Evolutionary conservation across 2,797 vertebrate genomes (phyloP).

Genomic region (Chloroceryle amazona): DNA sequence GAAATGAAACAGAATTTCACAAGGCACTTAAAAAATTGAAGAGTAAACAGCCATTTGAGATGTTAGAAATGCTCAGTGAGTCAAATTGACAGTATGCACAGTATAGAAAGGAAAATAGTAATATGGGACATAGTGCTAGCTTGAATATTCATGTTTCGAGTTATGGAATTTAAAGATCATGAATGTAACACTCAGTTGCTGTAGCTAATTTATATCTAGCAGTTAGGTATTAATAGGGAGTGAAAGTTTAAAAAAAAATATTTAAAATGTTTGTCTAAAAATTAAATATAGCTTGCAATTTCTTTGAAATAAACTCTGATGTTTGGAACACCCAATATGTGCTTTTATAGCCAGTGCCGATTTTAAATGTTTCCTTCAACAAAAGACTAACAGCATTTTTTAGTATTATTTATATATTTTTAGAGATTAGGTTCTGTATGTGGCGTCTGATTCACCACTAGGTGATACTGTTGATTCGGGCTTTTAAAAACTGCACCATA

Average conservation of each 20-base stretch:
- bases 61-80: background rate
- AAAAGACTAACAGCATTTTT: background rate
- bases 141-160: background rate
- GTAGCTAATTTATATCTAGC: background rate
- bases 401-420: background rate
- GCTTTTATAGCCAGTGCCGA: background rate
- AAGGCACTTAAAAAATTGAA: background rate
- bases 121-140: background rate
- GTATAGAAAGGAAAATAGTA: background rate
- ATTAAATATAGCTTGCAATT: background rate
- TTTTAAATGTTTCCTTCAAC: background rate
- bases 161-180: background rate
- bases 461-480: conserved; percentile 17
- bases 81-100: background rate
- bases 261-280: background rate
- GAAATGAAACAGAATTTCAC: background rate
- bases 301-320: background rate
- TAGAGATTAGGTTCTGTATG: background rate
- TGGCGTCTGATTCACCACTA: conserved; percentile 16
- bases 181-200: background rate
- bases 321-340: background rate
- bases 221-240: background rate
- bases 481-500: background rate
- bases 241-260: background rate
- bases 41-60: background rate